Evolutionary conservation across 2,113 vertebrate species (phyloP).

Genomic region (Gambusia affinis): DNA sequence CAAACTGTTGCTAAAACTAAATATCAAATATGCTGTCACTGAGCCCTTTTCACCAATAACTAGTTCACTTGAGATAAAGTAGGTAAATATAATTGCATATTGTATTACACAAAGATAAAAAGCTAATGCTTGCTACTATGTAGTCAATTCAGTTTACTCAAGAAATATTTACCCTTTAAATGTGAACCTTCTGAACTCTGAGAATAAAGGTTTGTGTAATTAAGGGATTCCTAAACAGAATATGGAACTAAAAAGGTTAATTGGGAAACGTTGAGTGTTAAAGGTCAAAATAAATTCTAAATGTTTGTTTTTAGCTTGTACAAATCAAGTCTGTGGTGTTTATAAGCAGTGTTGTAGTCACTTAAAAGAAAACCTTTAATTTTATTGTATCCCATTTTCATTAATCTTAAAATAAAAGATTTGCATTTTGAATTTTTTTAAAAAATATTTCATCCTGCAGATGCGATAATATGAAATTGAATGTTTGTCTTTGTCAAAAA

Average conservation of each 20-base stretch:
- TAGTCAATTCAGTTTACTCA: slow-evolving; percentile 16
- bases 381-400: not conserved
- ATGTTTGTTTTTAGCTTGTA: not conserved
- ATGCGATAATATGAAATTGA: not conserved
- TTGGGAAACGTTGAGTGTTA: not conserved
- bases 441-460: not conserved
- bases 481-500: not conserved
- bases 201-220: not conserved
- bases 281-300: not conserved
- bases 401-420: not conserved
- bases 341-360: slow-evolving; percentile 48
- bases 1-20: slow-evolving; percentile 39
- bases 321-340: not conserved
- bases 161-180: slow-evolving; percentile 13
- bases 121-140: slow-evolving; percentile 12
- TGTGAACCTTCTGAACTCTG: slow-evolving; percentile 19
- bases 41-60: slow-evolving; percentile 40
- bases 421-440: not conserved
- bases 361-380: not conserved
- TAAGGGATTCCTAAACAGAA: not conserved
- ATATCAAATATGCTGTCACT: slow-evolving; percentile 59
- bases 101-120: slow-evolving; percentile 11
- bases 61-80: slow-evolving; percentile 31
- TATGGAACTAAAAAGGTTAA: not conserved
- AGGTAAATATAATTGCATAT: slow-evolving; percentile 10